Conservation (phyloP, 2,888 invertebrate genomes). For the Protodeltote pygarga region DNA sequence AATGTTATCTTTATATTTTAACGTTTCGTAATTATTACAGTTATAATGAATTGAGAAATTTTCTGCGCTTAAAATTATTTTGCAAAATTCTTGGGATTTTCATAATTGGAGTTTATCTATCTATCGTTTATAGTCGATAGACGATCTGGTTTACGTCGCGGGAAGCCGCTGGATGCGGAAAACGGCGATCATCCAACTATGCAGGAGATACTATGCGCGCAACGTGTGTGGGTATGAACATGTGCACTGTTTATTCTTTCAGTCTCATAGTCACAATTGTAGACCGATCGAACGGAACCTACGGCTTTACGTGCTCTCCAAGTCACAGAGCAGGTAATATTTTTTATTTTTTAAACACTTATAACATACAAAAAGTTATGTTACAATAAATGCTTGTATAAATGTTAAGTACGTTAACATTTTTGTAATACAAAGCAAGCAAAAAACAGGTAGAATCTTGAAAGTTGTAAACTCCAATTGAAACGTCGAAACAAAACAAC, state of each 20-base stretch:
- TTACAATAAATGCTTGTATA: no score
- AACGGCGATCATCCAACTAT: no score
- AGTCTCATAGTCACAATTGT: no score
- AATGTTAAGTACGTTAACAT: background rate
- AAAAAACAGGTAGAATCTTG: constrained; percentile 1
- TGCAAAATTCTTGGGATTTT: background rate
- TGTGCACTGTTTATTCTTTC: no score
- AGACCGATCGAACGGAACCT: no score
- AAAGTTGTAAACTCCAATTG: constrained; percentile 6
- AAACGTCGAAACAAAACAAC: constrained; percentile 2
- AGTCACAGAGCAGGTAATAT: no score
- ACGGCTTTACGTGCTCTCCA: no score
- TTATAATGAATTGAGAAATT: constrained; percentile 14
- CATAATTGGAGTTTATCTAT: background rate
- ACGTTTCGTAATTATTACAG: constrained; percentile 10
- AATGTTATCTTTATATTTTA: constrained; percentile 5
- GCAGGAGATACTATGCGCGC: no score
- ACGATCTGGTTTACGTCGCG: background rate
- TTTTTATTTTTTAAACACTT: no score
- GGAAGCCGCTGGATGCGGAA: no score
- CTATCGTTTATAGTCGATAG: background rate
- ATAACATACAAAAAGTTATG: no score
- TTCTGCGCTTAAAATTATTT: constrained; percentile 2
- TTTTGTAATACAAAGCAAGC: background rate
- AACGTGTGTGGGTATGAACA: no score